A percentile compares a stretch with the other conserved stretches of the same genome.
Conservation (phyloP, 2,113 vertebrate genomes). For the Entomyzon cyanotis region DNA sequence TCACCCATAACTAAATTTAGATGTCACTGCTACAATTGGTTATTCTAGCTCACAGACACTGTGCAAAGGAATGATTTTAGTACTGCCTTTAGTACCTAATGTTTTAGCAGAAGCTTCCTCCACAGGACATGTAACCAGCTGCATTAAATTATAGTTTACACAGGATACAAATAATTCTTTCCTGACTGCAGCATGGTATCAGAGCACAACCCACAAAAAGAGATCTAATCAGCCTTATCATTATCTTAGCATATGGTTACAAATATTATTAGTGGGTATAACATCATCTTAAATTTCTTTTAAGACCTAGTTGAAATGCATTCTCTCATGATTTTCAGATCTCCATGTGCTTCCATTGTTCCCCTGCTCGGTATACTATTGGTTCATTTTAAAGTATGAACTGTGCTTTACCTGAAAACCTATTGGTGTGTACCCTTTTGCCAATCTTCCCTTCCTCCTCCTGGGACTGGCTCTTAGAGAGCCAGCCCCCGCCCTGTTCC, state of each 20-base stretch:
- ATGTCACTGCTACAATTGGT: not conserved
- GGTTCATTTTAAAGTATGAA: too few species aligned
- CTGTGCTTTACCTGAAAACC: too few species aligned
- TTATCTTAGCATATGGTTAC: not conserved
- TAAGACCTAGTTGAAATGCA: not conserved
- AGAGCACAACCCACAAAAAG: not conserved
- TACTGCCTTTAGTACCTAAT: not conserved
- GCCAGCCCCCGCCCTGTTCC: too few species aligned
- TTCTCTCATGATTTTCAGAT: not conserved
- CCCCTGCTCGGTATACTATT: too few species aligned
- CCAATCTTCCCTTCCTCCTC: too few species aligned
- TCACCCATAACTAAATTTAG: constrained; percentile 3
- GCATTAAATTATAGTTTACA: not conserved
- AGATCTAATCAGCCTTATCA: not conserved
- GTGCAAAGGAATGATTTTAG: not conserved
- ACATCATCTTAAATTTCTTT: not conserved
- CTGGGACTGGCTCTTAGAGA: too few species aligned
- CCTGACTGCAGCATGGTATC: not conserved
- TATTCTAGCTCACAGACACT: not conserved
- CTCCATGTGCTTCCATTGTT: too few species aligned
- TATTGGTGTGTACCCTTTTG: too few species aligned
- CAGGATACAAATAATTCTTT: not conserved
- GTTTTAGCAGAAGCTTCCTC: constrained; percentile 15
- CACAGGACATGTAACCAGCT: not conserved
- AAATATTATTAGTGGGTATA: constrained; percentile 15